Evolutionary conservation across 1,140 invertebrate species (phyloP), one percentile per base, ranked within the genome.

Genomic region (Psilanteris sp.): DNA sequence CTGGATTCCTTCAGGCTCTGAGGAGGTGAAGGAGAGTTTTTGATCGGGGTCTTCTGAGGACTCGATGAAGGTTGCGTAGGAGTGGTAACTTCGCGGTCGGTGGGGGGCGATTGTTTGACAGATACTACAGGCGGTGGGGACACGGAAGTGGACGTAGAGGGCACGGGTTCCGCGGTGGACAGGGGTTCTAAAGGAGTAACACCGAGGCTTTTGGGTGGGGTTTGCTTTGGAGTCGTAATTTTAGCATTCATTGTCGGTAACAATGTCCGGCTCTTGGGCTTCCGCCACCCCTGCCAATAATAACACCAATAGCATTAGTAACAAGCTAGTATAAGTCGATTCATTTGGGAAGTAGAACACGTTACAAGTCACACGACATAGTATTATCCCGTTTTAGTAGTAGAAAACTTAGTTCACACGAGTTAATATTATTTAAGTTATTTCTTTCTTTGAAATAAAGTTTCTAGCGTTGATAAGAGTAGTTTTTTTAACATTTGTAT

Each of bases 201-300:
- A 79, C 82, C 83, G 55, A 85, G 71, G 71, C 82, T 84, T 85
- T 86, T 86, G 31, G 86, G 84, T 81, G 89, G 87, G 78, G 89
- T 89, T 88, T 89, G 89, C 83, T 90, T 90, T 78, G 89, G 88
- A 82, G 88, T 90, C 59, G 88, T 85, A 72, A 85, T 79, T 86
- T 86, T 86, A 67, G 86, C 80, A 85, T 87, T 89, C 80, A 88
- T 90, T 83, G 91, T 87, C 74, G 92, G 91, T 91, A 92, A 91
- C 87, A 93, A 91, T 82, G 91, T 93, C 84, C 92, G 90, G 79
- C 92, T 92, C 87, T 93, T 93, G 81, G 92, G 92, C 89, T 93
- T 93, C 88, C 92, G 92, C 92, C 92, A 93, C 78, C 91, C 92
- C 93, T 93, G 89, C 78, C 46, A 70, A 72, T 72, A 62, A 81